Conservation (phyloP, 2,888 invertebrate genomes). For the Gymnosoma rotundatum region DNA sequence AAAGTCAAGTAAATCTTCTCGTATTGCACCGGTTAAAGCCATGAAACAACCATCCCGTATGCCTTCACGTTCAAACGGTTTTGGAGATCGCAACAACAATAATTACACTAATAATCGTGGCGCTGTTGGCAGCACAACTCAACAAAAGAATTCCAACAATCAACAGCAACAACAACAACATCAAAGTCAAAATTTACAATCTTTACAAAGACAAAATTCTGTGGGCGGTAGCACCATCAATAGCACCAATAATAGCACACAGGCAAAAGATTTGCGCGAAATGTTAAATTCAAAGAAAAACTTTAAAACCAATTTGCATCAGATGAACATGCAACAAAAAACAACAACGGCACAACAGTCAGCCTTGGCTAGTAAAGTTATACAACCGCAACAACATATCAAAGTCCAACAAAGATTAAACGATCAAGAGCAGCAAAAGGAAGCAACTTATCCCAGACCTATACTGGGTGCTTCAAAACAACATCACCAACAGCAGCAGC, state of each 20-base stretch:
- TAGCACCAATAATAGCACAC: conserved; percentile 35
- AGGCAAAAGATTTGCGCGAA: conserved; percentile 70
- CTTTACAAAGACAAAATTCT: conserved; percentile 66
- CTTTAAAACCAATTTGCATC: conserved; percentile 42
- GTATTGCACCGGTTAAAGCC: conserved; percentile 67
- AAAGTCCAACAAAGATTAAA: conserved; percentile 40
- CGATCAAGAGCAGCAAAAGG: conserved; percentile 62
- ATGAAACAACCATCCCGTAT: conserved; percentile 70
- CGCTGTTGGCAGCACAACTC: conserved; percentile 50
- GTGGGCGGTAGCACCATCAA: conserved; percentile 51
- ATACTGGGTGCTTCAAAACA: conserved; percentile 63
- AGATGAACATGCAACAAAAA: conserved; percentile 45
- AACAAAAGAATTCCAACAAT: conserved; percentile 40
- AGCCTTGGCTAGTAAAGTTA: conserved; percentile 55
- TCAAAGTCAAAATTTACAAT: conserved; percentile 59
- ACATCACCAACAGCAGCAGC: conserved; percentile 60
- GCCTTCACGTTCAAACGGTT: conserved; percentile 52
- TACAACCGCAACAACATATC: conserved; percentile 67
- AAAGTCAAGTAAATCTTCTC: conserved; percentile 72
- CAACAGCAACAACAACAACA: no score
- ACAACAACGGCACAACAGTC: conserved; percentile 55
- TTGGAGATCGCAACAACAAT: conserved; percentile 61
- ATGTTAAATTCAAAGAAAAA: conserved; percentile 71
- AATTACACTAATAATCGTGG: conserved; percentile 56
- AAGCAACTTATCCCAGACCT: conserved; percentile 43